phyloP scores from a whole-genome alignment of 2,888 invertebrate species.

The Brassicogethes aeneus region DNA sequence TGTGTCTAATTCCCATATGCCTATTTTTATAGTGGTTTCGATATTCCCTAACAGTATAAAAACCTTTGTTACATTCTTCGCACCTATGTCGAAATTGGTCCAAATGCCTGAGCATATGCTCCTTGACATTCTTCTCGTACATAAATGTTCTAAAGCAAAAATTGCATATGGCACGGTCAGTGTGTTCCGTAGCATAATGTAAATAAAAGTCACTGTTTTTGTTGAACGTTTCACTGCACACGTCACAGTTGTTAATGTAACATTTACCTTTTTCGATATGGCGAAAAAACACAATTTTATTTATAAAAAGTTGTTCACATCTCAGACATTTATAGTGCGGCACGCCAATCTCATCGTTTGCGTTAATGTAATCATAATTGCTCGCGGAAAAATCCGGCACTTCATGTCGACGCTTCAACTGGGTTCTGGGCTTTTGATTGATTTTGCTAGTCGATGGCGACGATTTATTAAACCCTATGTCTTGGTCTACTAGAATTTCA shows the following conservation, averaged over 20 bases:
- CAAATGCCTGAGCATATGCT: slow-evolving; percentile 38
- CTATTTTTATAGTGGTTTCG: slow-evolving; percentile 39
- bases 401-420: slow-evolving; percentile 30
- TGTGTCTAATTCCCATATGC: slow-evolving; percentile 39
- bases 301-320: slow-evolving; percentile 39
- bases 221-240: slow-evolving; percentile 31
- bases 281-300: slow-evolving; percentile 36
- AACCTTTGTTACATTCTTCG: slow-evolving; percentile 39
- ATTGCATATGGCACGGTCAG: slow-evolving; percentile 38
- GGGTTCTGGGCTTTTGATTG: slow-evolving; percentile 20
- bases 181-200: slow-evolving; percentile 34
- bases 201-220: slow-evolving; percentile 36
- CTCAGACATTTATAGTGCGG: slow-evolving; percentile 36
- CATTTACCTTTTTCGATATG: slow-evolving; percentile 40
- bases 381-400: slow-evolving; percentile 38
- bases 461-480: slow-evolving; percentile 9
- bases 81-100: slow-evolving; percentile 39
- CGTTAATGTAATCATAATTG: slow-evolving; percentile 29
- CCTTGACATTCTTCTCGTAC: slow-evolving; percentile 40
- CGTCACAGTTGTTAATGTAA: slow-evolving; percentile 38
- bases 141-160: slow-evolving; percentile 40
- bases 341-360: slow-evolving; percentile 34
- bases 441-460: slow-evolving; percentile 14
- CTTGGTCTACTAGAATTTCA: slow-evolving; percentile 9
- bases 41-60: slow-evolving; percentile 39